Evolutionary conservation across 2,113 vertebrate genomes (phyloP).

Genomic region (Eptatretus burgeri): DNA sequence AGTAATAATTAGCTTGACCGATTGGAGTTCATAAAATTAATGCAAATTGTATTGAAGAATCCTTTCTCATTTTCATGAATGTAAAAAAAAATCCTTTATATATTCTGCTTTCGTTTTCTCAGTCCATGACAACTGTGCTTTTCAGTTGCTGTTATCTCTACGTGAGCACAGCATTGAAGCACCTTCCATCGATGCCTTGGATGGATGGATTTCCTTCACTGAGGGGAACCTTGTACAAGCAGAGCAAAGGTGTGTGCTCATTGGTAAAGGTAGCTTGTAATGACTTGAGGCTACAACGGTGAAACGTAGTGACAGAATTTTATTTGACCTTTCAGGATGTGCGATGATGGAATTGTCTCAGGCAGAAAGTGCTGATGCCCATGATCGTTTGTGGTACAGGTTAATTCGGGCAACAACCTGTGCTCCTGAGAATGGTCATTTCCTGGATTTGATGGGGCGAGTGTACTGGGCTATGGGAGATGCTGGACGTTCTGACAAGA

Average conservation of each 20-base stretch:
- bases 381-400: background rate
- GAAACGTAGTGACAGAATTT: background rate
- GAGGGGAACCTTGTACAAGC: slow-evolving; percentile 30
- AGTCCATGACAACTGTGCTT: no score
- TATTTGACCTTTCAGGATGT: background rate
- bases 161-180: no score
- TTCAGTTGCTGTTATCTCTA: no score
- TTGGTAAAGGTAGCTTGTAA: background rate
- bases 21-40: no score
- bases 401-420: background rate
- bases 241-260: slow-evolving; percentile 36
- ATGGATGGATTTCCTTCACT: slow-evolving; percentile 23
- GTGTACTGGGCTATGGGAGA: slow-evolving; percentile 67
- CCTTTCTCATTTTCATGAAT: no score
- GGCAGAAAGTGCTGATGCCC: background rate
- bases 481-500: slow-evolving; percentile 42
- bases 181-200: slow-evolving; percentile 17
- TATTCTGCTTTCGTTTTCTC: no score
- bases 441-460: slow-evolving; percentile 35
- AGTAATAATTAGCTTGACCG: no score
- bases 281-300: background rate
- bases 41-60: no score
- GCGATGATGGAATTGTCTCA: background rate
- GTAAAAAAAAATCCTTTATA: no score
- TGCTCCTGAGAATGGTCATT: background rate